Conservation (phyloP, 2,797 vertebrate species). For the Sebastes reedi region DNA sequence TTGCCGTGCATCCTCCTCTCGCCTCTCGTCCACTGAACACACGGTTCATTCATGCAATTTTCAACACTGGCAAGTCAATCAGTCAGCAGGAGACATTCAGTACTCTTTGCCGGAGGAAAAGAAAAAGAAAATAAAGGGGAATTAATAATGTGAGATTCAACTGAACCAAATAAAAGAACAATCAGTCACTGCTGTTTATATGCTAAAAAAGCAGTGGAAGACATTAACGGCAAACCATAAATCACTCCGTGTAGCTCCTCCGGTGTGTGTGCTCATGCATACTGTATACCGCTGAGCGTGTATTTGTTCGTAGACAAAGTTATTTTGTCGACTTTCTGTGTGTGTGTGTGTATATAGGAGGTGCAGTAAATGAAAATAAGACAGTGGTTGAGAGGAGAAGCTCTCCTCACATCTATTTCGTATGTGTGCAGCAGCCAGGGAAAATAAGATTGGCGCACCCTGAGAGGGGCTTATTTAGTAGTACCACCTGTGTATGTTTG, state of each 20-base stretch:
- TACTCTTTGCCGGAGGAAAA: background rate
- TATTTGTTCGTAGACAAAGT: background rate
- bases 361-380: conserved; percentile 33
- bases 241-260: background rate
- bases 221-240: conserved; percentile 10
- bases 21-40: background rate
- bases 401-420: conserved; percentile 24
- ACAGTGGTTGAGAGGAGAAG: conserved; percentile 7
- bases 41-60: conserved; percentile 1
- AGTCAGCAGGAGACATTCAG: background rate
- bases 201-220: background rate
- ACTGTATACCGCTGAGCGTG: background rate
- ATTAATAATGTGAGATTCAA: background rate
- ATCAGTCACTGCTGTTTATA: conserved; percentile 6
- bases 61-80: background rate
- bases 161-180: background rate
- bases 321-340: background rate
- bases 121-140: background rate
- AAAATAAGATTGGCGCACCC: conserved; percentile 43
- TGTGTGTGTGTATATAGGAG: background rate
- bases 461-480: conserved; percentile 39
- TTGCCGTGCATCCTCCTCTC: background rate
- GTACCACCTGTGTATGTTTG: conserved; percentile 8
- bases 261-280: conserved; percentile 11
- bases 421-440: conserved; percentile 27